phyloP scores from a whole-genome alignment of 2,113 vertebrate species.

The Gobius niger region DNA sequence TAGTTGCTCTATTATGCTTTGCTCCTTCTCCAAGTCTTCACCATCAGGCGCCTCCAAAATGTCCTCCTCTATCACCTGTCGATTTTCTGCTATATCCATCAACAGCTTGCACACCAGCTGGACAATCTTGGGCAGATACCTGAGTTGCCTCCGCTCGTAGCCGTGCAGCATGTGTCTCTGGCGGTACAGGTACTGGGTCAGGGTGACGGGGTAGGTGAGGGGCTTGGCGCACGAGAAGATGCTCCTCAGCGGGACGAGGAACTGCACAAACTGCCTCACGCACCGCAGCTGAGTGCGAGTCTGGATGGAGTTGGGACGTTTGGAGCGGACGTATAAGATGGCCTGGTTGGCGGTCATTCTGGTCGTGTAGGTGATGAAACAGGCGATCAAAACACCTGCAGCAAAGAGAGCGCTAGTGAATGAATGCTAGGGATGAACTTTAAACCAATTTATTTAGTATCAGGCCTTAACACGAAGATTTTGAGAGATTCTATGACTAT shows the following conservation, averaged over 20 bases:
- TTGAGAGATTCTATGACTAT: no score
- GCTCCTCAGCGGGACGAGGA: constrained; percentile 85
- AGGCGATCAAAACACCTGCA: constrained; percentile 90
- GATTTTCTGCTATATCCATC: constrained; percentile 87
- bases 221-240: constrained; percentile 87
- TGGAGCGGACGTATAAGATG: constrained; percentile 88
- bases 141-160: constrained; percentile 87
- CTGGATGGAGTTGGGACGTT: constrained; percentile 91
- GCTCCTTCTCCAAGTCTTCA: constrained; percentile 80
- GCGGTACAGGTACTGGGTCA: constrained; percentile 88
- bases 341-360: constrained; percentile 93
- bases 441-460: no score
- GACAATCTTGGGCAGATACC: constrained; percentile 88
- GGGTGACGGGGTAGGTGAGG: constrained; percentile 79
- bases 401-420: neutral
- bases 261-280: constrained; percentile 87
- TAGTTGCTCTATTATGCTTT: constrained; percentile 68
- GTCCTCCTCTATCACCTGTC: constrained; percentile 83
- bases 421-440: no score
- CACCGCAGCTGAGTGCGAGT: constrained; percentile 89
- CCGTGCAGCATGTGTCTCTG: constrained; percentile 93
- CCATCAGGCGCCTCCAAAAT: constrained; percentile 80
- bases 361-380: constrained; percentile 89
- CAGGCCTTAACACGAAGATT: no score
- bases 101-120: constrained; percentile 85